Conservation (phyloP, 1,140 invertebrate genomes). For the Brachionus angularis region DNA sequence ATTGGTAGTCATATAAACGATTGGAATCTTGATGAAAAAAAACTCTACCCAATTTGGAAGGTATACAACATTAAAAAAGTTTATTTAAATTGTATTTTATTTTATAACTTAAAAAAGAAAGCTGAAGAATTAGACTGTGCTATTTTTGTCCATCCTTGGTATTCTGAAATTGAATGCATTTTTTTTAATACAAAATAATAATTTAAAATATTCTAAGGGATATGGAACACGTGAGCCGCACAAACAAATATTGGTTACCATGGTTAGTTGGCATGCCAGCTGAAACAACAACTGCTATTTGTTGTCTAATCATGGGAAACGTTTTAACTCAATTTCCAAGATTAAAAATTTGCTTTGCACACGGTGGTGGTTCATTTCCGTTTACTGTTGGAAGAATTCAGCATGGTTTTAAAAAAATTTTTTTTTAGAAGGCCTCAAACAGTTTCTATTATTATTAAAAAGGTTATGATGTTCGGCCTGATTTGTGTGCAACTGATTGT, state of each 20-base stretch:
- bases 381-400: slow-evolving; percentile 62
- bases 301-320: slow-evolving; percentile 63
- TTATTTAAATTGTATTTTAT: not conserved
- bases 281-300: slow-evolving; percentile 63
- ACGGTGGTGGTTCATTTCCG: slow-evolving; percentile 64
- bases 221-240: slow-evolving; percentile 50
- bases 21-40: slow-evolving; percentile 63
- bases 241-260: slow-evolving; percentile 64
- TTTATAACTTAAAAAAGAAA: slow-evolving; percentile 51
- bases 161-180: slow-evolving; percentile 60
- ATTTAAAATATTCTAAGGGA: not conserved
- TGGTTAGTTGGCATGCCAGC: slow-evolving; percentile 67
- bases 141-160: slow-evolving; percentile 66
- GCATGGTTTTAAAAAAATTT: slow-evolving; percentile 57
- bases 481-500: slow-evolving; percentile 62
- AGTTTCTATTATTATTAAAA: slow-evolving; percentile 46
- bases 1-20: slow-evolving; percentile 66
- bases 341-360: slow-evolving; percentile 62
- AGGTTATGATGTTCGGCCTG: slow-evolving; percentile 62
- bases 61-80: slow-evolving; percentile 49
- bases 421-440: not conserved
- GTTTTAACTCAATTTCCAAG: slow-evolving; percentile 62
- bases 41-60: slow-evolving; percentile 63
- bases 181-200: not conserved
- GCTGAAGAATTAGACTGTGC: slow-evolving; percentile 60